These are phyloP conservation scores for Stylophora pistillata DNA, from an alignment of 64 coral and sea anemone genomes.

Conservation along the genomic window DNA sequence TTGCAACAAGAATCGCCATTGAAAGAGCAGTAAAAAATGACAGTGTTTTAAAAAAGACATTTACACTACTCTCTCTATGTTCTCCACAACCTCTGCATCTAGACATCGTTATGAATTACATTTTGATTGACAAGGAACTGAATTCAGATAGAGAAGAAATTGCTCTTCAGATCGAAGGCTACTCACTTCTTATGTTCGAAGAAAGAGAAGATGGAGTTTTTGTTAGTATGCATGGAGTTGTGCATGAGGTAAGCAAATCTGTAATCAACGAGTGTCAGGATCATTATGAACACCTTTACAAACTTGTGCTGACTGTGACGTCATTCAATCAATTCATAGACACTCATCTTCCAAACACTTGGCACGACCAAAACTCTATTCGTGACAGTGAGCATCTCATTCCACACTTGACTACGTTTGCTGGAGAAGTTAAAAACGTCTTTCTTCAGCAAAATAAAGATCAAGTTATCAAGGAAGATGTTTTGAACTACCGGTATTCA, in stretches of 20 bases:
- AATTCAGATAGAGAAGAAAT: slow-evolving; percentile 7
- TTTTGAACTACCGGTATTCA: too few relatives aligned
- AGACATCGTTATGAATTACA: slow-evolving; percentile 38
- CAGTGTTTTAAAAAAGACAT: slow-evolving; percentile 46
- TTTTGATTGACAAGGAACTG: background rate
- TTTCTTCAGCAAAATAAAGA: background rate
- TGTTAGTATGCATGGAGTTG: slow-evolving; percentile 8
- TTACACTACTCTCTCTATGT: slow-evolving; percentile 53
- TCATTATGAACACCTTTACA: background rate
- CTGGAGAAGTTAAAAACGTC: background rate
- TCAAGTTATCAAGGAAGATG: background rate
- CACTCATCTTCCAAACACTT: background rate
- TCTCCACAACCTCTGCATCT: slow-evolving; percentile 39
- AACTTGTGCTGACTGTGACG: background rate
- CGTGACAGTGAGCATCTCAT: background rate
- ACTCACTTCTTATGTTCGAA: slow-evolving; percentile 4
- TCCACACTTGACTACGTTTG: slow-evolving; percentile 5
- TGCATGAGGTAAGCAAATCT: background rate
- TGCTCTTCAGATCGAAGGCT: too few relatives aligned
- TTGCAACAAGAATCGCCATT: slow-evolving; percentile 26
- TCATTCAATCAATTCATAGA: slow-evolving; percentile 36
- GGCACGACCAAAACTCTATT: background rate
- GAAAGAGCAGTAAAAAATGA: slow-evolving; percentile 17
- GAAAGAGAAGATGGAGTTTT: background rate
- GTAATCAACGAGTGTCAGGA: background rate